Evolutionary conservation across 2,888 invertebrate species (phyloP).

Genomic region (Drosophila sordidula): DNA sequence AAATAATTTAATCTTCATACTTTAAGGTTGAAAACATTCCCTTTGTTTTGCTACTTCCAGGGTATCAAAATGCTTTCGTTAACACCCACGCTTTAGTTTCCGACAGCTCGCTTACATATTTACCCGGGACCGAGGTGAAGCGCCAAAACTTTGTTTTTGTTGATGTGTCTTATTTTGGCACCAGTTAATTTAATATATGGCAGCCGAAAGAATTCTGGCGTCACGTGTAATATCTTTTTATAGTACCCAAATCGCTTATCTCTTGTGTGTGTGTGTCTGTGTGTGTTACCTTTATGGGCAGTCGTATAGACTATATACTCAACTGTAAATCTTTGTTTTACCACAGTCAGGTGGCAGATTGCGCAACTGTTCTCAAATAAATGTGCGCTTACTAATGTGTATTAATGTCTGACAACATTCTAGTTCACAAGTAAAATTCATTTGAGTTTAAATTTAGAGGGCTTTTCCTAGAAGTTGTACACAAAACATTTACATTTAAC

Average conservation of each 20-base stretch:
- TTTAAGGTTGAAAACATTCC: background rate
- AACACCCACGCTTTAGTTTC: background rate
- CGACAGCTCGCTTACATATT: background rate
- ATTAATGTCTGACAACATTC: background rate
- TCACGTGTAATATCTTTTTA: constrained; percentile 2
- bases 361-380: background rate
- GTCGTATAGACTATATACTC: background rate
- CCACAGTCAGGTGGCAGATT: constrained; percentile 16
- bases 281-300: background rate
- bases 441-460: too few relatives aligned
- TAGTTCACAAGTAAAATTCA: background rate
- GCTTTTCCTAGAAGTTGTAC: too few relatives aligned
- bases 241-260: constrained; percentile 11
- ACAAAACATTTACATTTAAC: too few relatives aligned
- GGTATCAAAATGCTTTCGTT: background rate
- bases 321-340: constrained; percentile 16
- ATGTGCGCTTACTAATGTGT: background rate
- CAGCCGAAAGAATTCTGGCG: background rate
- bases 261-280: background rate
- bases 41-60: background rate
- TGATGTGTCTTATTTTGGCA: background rate
- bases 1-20: too few relatives aligned
- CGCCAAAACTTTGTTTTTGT: background rate
- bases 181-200: constrained; percentile 10
- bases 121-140: background rate